phyloP scores from a whole-genome alignment of 2,113 vertebrate species.

The Uria aalge region DNA sequence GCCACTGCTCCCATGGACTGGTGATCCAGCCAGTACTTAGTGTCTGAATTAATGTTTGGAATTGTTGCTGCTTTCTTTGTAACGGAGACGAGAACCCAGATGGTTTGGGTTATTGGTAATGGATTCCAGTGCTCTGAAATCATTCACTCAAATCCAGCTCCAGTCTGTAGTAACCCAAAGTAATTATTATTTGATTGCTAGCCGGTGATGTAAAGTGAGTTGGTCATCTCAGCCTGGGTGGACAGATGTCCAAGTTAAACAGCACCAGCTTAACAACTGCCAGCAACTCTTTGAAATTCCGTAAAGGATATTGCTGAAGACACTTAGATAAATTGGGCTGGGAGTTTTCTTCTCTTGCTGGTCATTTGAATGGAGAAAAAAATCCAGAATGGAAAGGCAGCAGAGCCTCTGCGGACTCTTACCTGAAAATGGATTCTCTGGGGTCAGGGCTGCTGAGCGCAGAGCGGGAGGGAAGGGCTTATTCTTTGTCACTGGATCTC shows the following conservation, averaged over 20 bases:
- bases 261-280: constrained; percentile 39
- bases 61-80: constrained; percentile 60
- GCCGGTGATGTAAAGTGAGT: constrained; percentile 48
- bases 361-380: background rate
- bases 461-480: background rate
- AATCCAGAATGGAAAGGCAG: background rate
- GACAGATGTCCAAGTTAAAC: constrained; percentile 61
- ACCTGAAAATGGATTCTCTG: background rate
- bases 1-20: constrained; percentile 30
- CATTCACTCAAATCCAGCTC: constrained; percentile 44
- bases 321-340: background rate
- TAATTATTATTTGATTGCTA: constrained; percentile 61
- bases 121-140: constrained; percentile 63
- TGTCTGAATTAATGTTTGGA: constrained; percentile 49
- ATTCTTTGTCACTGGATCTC: background rate
- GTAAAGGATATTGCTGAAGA: constrained; percentile 29
- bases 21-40: constrained; percentile 42
- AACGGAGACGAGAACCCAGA: constrained; percentile 49
- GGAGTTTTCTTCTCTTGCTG: constrained; percentile 8
- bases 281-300: constrained; percentile 4
- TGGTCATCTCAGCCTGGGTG: constrained; percentile 42
- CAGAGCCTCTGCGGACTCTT: background rate
- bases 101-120: constrained; percentile 65
- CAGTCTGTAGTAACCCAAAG: constrained; percentile 41
- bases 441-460: background rate